These are phyloP conservation scores for Microcebus tavaratra DNA, from an alignment of 2,113 vertebrate species.

Conservation along the genomic window DNA sequence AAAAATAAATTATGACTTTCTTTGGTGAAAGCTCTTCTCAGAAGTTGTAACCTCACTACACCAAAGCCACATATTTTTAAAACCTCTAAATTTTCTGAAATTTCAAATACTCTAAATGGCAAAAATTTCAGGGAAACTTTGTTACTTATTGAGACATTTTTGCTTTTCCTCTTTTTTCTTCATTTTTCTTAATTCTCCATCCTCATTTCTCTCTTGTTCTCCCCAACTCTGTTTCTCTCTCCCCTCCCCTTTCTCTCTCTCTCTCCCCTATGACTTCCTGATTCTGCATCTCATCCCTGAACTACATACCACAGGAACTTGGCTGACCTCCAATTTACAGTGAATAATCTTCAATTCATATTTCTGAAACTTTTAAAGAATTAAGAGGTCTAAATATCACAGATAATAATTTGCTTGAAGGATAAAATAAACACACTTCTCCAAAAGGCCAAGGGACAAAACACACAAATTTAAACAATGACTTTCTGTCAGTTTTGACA, in stretches of 20 bases:
- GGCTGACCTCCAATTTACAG: neutral
- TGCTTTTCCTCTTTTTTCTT: neutral
- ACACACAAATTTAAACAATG: neutral
- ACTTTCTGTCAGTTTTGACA: neutral
- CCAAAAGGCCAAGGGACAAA: neutral
- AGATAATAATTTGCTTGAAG: neutral
- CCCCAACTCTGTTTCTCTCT: neutral
- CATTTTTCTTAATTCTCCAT: neutral
- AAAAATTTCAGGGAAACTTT: neutral
- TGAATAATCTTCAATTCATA: neutral
- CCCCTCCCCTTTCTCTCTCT: fast-evolving
- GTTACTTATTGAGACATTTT: neutral
- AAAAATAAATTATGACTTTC: neutral
- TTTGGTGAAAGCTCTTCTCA: neutral
- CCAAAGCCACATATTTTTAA: neutral
- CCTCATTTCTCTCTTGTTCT: neutral
- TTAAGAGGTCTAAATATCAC: neutral
- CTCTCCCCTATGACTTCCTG: neutral
- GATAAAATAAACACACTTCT: neutral
- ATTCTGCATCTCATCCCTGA: neutral
- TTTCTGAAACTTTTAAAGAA: neutral
- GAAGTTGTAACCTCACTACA: neutral
- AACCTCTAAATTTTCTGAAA: neutral
- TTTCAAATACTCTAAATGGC: neutral
- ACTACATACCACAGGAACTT: neutral